Evolutionary conservation across 2,888 invertebrate genomes (phyloP).

Genomic region (Venusia cambrica): DNA sequence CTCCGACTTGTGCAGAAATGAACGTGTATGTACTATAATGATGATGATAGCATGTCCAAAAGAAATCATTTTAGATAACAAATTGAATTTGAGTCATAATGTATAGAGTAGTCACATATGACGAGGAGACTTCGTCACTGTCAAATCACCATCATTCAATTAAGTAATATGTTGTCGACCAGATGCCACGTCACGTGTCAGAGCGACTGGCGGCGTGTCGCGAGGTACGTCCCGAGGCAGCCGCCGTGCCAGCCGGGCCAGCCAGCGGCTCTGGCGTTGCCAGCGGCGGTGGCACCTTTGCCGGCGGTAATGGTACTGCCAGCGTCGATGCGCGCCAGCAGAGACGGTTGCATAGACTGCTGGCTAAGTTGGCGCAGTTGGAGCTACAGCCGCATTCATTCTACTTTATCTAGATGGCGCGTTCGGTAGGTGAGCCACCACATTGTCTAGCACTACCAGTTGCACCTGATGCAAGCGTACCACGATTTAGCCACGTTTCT

Average conservation of each 20-base stretch:
- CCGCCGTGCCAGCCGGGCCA: conserved; percentile 70
- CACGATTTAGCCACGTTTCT: too few relatives aligned
- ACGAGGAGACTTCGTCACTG: too few relatives aligned
- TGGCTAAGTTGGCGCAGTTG: conserved; percentile 99
- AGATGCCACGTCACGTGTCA: conserved; percentile 94
- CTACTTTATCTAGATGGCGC: conserved; percentile 65
- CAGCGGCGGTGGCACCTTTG: conserved; percentile 74
- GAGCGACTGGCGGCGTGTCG: conserved; percentile 93
- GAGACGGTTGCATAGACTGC: conserved; percentile 94
- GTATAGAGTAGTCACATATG: too few relatives aligned
- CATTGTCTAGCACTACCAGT: too few relatives aligned
- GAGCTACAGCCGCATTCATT: conserved; percentile 82
- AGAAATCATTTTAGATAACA: too few relatives aligned
- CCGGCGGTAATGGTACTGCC: conserved; percentile 53
- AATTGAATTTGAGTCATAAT: too few relatives aligned
- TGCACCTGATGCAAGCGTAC: too few relatives aligned
- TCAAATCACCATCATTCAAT: too few relatives aligned
- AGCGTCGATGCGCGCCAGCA: conserved; percentile 82
- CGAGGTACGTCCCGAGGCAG: conserved; percentile 84
- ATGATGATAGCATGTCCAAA: too few relatives aligned
- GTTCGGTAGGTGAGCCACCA: too few relatives aligned
- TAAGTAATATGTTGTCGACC: conserved; percentile 14
- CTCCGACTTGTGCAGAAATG: too few relatives aligned
- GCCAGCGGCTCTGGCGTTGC: conserved; percentile 81
- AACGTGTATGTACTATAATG: too few relatives aligned